Base-by-base conservation (phyloP, 2,113 vertebrate species). In the Taurulus bubalis region DNA sequence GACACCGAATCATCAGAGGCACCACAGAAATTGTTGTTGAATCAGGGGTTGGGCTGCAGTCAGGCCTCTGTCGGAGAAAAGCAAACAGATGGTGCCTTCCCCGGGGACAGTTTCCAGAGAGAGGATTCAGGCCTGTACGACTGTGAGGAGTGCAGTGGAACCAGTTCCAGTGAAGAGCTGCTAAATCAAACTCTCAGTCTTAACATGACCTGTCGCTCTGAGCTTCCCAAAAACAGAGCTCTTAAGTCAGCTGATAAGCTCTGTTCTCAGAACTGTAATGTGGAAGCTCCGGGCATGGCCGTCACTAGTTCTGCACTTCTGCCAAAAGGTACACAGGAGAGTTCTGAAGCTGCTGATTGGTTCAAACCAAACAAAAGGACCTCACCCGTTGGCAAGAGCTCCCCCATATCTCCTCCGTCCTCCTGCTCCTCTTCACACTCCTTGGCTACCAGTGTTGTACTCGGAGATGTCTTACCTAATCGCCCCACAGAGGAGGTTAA, bases 331-430 rank as follows among this genome's bases (percentile, higher is more conserved):
- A 89, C 82, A 62, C 76, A 93, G 0, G 89, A 87, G 6, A 77
- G 65, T 68, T 80, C 63, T 0, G 95, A 95, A 20, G 73, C 84
- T 24, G 95, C 96, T 36, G 94, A 95, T 7, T 88, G 94, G 77
- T 78, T 94, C 73, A 96, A 97, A 91, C 86, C 96, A 6, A 96
- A 96, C 79, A 92, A 95, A 53, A 95, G 97, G 18, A 95, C 96
- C 0, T 96, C 98, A 51, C 98, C 98, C 0, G 94, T 96, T 1
- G 98, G 97, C 32, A 99, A 99, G 94, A 98, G 98, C 84, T 97
- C 97, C 77, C 97, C 97, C 71, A 96, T 95, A 60, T 96, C 93
- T 66, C 87, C 93, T 18, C 67, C 90, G 6, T 84, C 94, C 1
- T 71, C 90, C 2, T 91, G 88, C 60, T 77, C 88, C 4, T 81